Evolutionary conservation across 2,797 vertebrate genomes (phyloP).

Genomic region (Platyrinchus mystaceus): DNA sequence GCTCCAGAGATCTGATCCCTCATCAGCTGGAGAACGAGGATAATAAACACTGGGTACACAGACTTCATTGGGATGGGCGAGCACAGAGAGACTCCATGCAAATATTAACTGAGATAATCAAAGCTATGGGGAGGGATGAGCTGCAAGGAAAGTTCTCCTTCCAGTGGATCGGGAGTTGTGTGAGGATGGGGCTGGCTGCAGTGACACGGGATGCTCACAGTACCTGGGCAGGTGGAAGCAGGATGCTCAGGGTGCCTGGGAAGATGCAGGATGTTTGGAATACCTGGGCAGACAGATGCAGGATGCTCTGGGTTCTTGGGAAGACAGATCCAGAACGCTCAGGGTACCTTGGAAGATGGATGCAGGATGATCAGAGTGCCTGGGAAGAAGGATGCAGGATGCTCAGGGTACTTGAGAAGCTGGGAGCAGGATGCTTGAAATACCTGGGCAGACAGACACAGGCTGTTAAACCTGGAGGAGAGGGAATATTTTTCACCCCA

Average conservation of each 20-base stretch:
- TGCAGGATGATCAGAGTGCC: not conserved
- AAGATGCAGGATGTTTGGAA: too few species aligned
- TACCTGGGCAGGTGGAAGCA: too few species aligned
- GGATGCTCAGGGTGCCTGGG: too few species aligned
- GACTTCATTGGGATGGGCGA: accelerated
- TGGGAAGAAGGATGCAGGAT: not conserved
- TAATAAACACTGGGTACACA: not conserved
- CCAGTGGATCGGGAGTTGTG: not conserved
- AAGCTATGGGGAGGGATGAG: not conserved
- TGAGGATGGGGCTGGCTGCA: not conserved
- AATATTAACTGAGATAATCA: not conserved
- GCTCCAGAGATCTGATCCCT: not conserved
- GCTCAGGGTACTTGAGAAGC: not conserved
- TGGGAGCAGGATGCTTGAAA: not conserved
- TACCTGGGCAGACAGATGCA: too few species aligned
- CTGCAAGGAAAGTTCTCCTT: not conserved
- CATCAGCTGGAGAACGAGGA: not conserved
- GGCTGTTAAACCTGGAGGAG: not conserved
- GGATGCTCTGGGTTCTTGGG: too few species aligned
- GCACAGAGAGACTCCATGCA: not conserved
- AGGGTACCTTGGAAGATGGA: too few species aligned
- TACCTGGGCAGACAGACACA: not conserved
- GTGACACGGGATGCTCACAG: not conserved
- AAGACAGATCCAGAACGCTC: not conserved
- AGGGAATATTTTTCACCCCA: not conserved